A percentile compares a stretch with the other conserved stretches of the same genome.
Evolutionary conservation across 2,113 vertebrate genomes (phyloP).

Genomic region (Cepphus grylle): DNA sequence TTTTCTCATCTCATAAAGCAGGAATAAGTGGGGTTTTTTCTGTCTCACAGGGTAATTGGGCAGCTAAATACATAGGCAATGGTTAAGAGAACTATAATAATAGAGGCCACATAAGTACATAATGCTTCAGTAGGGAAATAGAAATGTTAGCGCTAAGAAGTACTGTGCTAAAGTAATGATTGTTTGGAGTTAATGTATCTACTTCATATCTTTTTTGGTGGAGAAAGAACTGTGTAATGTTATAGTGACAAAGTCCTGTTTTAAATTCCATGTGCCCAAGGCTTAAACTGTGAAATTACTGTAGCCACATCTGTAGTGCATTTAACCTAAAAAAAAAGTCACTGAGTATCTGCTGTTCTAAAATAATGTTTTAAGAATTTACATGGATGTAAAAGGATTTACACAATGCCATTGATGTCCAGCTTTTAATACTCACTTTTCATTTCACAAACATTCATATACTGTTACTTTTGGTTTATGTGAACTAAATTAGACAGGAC

Average conservation of each 20-base stretch:
- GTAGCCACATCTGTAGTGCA: slow-evolving; percentile 8
- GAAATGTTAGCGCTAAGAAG: neutral
- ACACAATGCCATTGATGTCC: neutral
- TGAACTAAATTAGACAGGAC: neutral
- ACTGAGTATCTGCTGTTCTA: neutral
- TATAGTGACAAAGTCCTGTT: neutral
- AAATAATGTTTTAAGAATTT: slow-evolving; percentile 38
- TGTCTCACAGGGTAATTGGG: neutral
- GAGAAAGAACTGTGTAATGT: neutral
- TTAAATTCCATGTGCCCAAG: neutral
- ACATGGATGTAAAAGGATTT: slow-evolving; percentile 6
- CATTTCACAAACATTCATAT: neutral
- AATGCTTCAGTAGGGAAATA: slow-evolving; percentile 17
- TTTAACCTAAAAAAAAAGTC: neutral
- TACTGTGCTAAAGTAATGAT: neutral
- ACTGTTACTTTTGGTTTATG: neutral
- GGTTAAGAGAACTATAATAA: slow-evolving; percentile 11
- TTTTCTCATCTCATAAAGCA: neutral
- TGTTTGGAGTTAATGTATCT: slow-evolving; percentile 39
- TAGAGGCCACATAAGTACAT: neutral
- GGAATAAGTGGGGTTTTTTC: neutral
- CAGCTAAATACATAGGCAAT: slow-evolving; percentile 17
- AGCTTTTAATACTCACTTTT: slow-evolving; percentile 12
- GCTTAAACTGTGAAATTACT: slow-evolving; percentile 37
- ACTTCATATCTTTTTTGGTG: neutral